Evolutionary conservation across 2,888 invertebrate genomes (phyloP), one percentile per base, ranked within the genome.

Genomic region (Cybosia mesomella): DNA sequence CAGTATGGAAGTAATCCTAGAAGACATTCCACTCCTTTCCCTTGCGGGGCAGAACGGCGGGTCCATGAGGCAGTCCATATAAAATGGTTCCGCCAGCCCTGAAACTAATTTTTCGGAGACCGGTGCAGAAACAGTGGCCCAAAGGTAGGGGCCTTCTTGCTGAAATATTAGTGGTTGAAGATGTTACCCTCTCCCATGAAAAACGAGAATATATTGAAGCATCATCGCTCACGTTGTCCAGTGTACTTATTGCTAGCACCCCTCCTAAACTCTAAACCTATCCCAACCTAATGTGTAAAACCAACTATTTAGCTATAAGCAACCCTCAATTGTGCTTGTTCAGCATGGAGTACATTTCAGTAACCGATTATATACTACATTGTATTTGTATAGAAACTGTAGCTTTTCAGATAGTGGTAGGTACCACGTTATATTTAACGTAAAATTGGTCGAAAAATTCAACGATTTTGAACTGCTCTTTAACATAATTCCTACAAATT

Each of bases 371-470:
- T 18, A 39, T 43, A 39, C 36, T 39, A 39, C 39, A 43, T 15
- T 43, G 43, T 43, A 18, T 18, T 39, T 43, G 7, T 15, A 28
- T 28, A 28, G 28, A 28, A n/a, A 28, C 28, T 28, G 15, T n/a
- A 49, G 49, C n/a, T 49, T 8, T 49, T 49, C n/a, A 49, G 49
- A n/a, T n/a, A 49, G 49, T 49, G 49, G 49, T 49, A 49, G 49
- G 49, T 49, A 49, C 49, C 49, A 49, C 49, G 49, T 49, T 49
- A 5, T 1, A 43, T n/a, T 18, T 3, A 15, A 39, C 0, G 15
- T 13, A 4, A 15, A 15, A 39, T 15, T 39, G 8, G 7, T 39
- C 43, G 5, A 43, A 39, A 15, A 0, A 39, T 15, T 39, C 4
- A 15, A 15, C 43, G 13, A 18, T 18, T 18, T 18, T 43, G 15